These are phyloP conservation scores for Drosophila tripunctata DNA, from an alignment of 2,888 invertebrate species.

Conservation along the genomic window DNA sequence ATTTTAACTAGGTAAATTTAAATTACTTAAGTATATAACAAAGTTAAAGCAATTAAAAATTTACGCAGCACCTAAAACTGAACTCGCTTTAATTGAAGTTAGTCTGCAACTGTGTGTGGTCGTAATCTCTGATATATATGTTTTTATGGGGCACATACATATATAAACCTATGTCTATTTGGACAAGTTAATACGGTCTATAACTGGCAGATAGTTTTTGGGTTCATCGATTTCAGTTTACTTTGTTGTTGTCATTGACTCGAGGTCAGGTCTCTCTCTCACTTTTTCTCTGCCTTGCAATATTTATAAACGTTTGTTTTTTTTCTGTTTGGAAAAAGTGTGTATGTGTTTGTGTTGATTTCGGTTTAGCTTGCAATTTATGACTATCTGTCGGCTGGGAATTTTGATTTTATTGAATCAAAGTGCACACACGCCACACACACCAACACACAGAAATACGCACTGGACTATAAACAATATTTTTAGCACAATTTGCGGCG, in stretches of 20 bases:
- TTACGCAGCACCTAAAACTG: constrained; percentile 14
- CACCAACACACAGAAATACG: not conserved
- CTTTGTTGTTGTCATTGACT: constrained; percentile 27
- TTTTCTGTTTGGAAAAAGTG: not conserved
- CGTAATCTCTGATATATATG: not conserved
- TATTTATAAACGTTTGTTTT: not conserved
- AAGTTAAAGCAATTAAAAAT: constrained; percentile 53
- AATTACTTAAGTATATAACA: constrained; percentile 6
- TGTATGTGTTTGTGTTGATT: constrained; percentile 7
- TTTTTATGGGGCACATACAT: not conserved
- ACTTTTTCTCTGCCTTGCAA: not conserved
- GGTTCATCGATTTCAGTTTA: constrained; percentile 53
- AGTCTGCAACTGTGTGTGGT: not conserved
- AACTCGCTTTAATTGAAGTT: constrained; percentile 5
- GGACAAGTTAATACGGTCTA: constrained; percentile 16
- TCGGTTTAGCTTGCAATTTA: constrained; percentile 21
- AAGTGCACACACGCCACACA: not conserved
- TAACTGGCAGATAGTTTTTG: constrained; percentile 25
- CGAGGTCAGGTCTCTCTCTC: constrained; percentile 33
- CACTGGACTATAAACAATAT: not conserved
- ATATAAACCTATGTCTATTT: not conserved
- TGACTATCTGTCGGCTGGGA: constrained; percentile 3
- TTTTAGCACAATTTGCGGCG: constrained; percentile 27
- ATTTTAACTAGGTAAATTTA: constrained; percentile 9
- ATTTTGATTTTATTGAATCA: not conserved